Base-by-base conservation (phyloP, 2,888 invertebrate species). In the Pristionchus entomophagus region DNA sequence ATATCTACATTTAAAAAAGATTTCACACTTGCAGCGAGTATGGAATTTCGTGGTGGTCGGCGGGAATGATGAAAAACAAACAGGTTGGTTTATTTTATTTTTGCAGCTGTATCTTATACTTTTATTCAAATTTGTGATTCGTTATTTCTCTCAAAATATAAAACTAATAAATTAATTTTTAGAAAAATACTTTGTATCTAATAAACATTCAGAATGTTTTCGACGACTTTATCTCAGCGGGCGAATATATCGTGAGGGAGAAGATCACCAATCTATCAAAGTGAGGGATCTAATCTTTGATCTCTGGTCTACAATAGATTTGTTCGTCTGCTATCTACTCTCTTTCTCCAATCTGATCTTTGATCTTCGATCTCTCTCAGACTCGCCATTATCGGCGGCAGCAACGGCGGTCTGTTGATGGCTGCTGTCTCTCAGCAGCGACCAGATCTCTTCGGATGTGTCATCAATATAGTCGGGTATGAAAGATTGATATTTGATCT, bases 191-290 rank as follows among this genome's bases (percentile, higher is more conserved):
- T n/a, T n/a, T n/a, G n/a, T n/a, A n/a, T n/a, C n/a, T n/a, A n/a
- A n/a, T n/a, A n/a, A n/a, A n/a, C n/a, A n/a, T 65, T n/a, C 98
- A 99, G 95, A 99, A 99, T 94, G 96, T 96, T 77, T 99, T 99
- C 94, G 97, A 98, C 94, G 99, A 99, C 95, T 98, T 99, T 94
- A 96, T 97, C 93, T 95, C 95, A 85, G 97, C 98, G 0, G 98
- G 97, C 0, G 96, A 97, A 94, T 97, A 96, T 95, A 95, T 99
- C 69, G 95, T 97, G 38, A 93, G 95, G 8, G 95, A 96, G 90
- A 95, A 96, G n/a, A 97, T 97, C 94, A 97, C 98, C 0, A 84
- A 62, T 10, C 83, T 65, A 32, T 19, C 41, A 41, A 32, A 22
- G 10, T 6, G 65, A 53, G 69, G 62, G 45, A 62, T n/a, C 1